These are phyloP conservation scores for Xiphorhynchus erythropygius DNA, from an alignment of 2,797 vertebrate genomes.

Conservation along the genomic window DNA sequence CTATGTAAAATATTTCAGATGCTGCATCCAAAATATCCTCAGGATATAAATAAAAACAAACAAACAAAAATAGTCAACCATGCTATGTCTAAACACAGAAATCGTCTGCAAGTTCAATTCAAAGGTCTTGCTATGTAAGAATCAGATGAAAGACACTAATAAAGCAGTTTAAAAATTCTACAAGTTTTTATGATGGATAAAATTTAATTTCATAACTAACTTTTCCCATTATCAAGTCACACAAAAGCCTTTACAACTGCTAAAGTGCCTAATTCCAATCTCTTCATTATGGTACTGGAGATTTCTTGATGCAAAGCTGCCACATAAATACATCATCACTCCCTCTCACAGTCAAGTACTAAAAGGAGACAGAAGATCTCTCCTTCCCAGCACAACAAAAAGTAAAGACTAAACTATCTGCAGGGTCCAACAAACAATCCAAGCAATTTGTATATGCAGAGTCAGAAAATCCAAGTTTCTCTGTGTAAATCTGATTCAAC, in stretches of 20 bases:
- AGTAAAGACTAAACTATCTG: background rate
- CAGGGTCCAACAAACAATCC: background rate
- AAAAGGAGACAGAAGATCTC: background rate
- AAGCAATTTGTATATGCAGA: background rate
- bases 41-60: background rate
- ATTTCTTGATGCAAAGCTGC: background rate
- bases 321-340: background rate
- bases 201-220: background rate
- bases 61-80: background rate
- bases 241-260: background rate
- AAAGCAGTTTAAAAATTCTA: background rate
- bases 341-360: background rate
- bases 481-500: background rate
- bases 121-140: background rate
- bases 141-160: background rate
- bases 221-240: background rate
- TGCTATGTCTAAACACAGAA: background rate
- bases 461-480: background rate
- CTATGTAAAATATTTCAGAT: background rate
- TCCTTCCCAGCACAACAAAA: background rate
- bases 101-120: background rate
- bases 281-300: background rate
- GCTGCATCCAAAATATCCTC: background rate
- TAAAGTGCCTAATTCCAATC: background rate
- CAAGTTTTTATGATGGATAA: background rate